phyloP scores from a whole-genome alignment of 2,888 invertebrate genomes.

The Himalopsyche anomala region DNA sequence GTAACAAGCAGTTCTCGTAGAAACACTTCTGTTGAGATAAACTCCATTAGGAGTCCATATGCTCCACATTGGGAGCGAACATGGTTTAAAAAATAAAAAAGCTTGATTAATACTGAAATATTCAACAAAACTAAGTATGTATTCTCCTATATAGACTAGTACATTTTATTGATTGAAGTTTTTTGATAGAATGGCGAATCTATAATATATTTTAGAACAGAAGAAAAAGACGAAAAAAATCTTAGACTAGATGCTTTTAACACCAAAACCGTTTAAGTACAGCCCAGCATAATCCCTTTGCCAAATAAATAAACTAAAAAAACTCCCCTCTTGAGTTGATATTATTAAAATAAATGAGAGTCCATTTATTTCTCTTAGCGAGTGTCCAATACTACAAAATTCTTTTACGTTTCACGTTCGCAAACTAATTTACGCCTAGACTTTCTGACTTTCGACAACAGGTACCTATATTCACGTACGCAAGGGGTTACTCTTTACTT shows the following conservation, averaged over 20 bases:
- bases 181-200: too few relatives aligned
- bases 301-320: not conserved
- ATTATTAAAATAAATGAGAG: slow-evolving; percentile 65
- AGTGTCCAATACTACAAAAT: slow-evolving; percentile 60
- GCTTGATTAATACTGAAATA: too few relatives aligned
- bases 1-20: too few relatives aligned
- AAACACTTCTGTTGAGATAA: too few relatives aligned
- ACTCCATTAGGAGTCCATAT: too few relatives aligned
- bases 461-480: too few relatives aligned
- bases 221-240: not conserved
- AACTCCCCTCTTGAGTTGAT: slow-evolving; percentile 49
- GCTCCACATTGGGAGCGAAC: too few relatives aligned
- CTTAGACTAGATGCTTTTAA: slow-evolving; percentile 57
- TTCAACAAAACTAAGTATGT: too few relatives aligned
- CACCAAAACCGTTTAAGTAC: slow-evolving; percentile 60
- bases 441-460: not conserved
- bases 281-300: not conserved
- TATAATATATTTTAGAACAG: not conserved
- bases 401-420: slow-evolving; percentile 64
- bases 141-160: too few relatives aligned
- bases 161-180: too few relatives aligned
- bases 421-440: slow-evolving; percentile 61
- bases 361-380: slow-evolving; percentile 63
- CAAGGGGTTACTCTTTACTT: too few relatives aligned
- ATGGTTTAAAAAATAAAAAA: too few relatives aligned